A percentile compares a stretch with the other conserved stretches of the same genome.
phyloP scores from a whole-genome alignment of 2,113 vertebrate genomes.

The Melanerpes aurifrons region DNA sequence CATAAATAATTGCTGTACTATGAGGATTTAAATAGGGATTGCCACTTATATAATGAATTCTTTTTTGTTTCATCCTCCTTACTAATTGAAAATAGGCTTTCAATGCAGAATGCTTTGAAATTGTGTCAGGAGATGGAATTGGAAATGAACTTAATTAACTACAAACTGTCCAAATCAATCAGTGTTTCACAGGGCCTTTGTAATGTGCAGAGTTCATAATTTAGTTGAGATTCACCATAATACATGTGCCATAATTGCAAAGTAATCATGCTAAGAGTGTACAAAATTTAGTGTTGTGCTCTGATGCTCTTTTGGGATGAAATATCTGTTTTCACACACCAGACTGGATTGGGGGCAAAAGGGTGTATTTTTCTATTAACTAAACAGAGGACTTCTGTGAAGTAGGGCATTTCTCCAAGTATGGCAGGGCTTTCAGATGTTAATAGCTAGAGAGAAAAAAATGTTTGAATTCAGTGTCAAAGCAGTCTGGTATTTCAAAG shows the following conservation, averaged over 20 bases:
- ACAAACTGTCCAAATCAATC: constrained; percentile 83
- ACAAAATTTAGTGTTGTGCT: constrained; percentile 54
- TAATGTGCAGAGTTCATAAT: constrained; percentile 76
- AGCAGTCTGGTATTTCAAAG: neutral
- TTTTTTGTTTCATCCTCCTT: constrained; percentile 81
- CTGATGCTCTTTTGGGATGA: constrained; percentile 31
- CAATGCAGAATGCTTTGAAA: constrained; percentile 79
- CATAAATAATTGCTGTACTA: constrained; percentile 75
- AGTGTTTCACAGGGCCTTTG: constrained; percentile 70
- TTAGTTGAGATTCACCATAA: constrained; percentile 68
- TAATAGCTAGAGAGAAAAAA: constrained; percentile 4
- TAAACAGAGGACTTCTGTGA: constrained; percentile 39
- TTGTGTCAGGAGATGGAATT: constrained; percentile 79
- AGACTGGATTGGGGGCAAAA: constrained; percentile 41
- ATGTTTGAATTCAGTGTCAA: neutral
- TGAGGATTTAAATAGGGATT: constrained; percentile 78
- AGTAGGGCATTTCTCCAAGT: constrained; percentile 32
- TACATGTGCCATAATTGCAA: constrained; percentile 70
- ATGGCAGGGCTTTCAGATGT: constrained; percentile 6
- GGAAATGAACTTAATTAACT: constrained; percentile 85
- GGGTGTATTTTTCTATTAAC: constrained; percentile 60
- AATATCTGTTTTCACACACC: constrained; percentile 9
- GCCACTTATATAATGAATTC: constrained; percentile 82
- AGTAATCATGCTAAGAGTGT: constrained; percentile 63
- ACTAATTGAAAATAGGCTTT: constrained; percentile 83